Evolutionary conservation across 2,888 invertebrate species (phyloP).

Genomic region (Rhamphomyia laevipes): DNA sequence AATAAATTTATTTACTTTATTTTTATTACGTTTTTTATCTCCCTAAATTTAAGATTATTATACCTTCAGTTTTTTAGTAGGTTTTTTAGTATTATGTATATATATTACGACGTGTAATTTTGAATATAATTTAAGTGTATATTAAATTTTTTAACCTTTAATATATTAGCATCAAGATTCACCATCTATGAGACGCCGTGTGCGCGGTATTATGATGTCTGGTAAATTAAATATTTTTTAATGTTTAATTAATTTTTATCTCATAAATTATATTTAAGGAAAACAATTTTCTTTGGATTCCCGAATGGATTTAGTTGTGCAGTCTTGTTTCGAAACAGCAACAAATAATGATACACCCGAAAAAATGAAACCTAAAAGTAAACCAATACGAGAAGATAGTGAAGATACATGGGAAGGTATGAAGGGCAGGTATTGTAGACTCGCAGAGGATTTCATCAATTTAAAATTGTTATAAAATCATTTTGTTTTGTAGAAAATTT

Average conservation of each 20-base stretch:
- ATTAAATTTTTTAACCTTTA: no score
- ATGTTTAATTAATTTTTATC: not conserved
- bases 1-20: no score
- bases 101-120: no score
- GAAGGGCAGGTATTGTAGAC: slow-evolving; percentile 37
- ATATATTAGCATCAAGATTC: slow-evolving; percentile 34
- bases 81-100: no score
- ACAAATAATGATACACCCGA: slow-evolving; percentile 5
- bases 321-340: slow-evolving; percentile 48
- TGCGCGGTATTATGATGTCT: slow-evolving; percentile 77
- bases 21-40: no score
- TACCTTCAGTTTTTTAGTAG: no score
- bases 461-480: no score
- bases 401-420: slow-evolving; percentile 39
- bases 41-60: no score
- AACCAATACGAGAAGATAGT: slow-evolving; percentile 28
- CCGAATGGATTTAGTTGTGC: slow-evolving; percentile 72
- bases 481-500: no score
- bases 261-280: slow-evolving; percentile 15
- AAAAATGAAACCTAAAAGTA: slow-evolving; percentile 9
- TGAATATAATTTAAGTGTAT: no score
- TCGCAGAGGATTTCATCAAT: not conserved
- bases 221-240: slow-evolving; percentile 36
- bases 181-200: slow-evolving; percentile 70
- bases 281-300: slow-evolving; percentile 88